phyloP scores from a whole-genome alignment of 2,888 invertebrate species.

The Drosophila tripunctata region DNA sequence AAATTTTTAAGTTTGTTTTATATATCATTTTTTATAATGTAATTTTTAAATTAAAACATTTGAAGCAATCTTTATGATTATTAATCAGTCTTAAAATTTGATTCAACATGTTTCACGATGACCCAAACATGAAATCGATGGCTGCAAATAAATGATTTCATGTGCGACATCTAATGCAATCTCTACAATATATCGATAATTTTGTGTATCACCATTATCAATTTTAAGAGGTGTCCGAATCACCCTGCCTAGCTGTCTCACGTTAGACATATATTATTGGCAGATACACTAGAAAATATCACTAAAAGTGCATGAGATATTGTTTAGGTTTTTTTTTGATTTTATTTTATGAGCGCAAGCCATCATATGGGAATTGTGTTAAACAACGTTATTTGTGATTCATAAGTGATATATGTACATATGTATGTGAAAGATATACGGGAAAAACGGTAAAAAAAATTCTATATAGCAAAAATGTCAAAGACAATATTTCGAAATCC shows the following conservation, averaged over 20 bases:
- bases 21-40: no score
- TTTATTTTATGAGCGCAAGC: conserved; percentile 43
- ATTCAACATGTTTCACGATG: not conserved
- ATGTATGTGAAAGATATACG: conserved; percentile 26
- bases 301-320: conserved; percentile 64
- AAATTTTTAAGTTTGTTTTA: no score
- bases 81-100: no score
- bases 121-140: not conserved
- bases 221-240: conserved; percentile 1
- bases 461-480: conserved; percentile 30
- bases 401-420: conserved; percentile 44
- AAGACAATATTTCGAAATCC: conserved; percentile 30
- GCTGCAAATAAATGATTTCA: not conserved
- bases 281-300: conserved; percentile 64
- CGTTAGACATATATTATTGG: conserved; percentile 59
- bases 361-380: conserved; percentile 33
- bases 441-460: conserved; percentile 23
- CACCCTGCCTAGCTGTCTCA: conserved; percentile 55
- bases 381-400: conserved; percentile 49
- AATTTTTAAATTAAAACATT: no score
- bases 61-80: no score
- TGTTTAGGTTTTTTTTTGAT: conserved; percentile 62
- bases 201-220: conserved; percentile 13
- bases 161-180: not conserved
- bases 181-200: conserved; percentile 22